Evolutionary conservation across 2,888 invertebrate species (phyloP).

Genomic region (Gonocerus acuteangulatus): DNA sequence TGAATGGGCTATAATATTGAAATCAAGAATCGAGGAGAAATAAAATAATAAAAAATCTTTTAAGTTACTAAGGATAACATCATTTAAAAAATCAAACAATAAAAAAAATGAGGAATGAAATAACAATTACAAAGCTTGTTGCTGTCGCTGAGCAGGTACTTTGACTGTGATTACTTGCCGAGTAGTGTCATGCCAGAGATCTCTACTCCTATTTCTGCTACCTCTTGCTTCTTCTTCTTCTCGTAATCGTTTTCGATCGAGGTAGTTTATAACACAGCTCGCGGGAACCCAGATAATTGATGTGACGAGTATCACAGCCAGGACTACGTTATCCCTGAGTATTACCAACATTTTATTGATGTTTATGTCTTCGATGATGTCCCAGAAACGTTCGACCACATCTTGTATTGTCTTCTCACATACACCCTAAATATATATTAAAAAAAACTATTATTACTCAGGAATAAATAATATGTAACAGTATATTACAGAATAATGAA

Average conservation of each 20-base stretch:
- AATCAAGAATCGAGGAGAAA: no score
- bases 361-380: conserved; percentile 92
- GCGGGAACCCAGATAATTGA: conserved; percentile 93
- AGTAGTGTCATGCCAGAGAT: neutral
- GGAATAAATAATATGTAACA: neutral
- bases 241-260: conserved; percentile 67
- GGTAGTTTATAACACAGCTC: conserved; percentile 69
- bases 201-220: neutral
- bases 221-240: conserved; percentile 27
- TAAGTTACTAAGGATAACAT: no score
- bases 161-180: conserved; percentile 8
- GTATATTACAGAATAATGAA: neutral
- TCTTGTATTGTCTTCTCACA: conserved; percentile 93
- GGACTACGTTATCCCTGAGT: conserved; percentile 86
- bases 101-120: no score
- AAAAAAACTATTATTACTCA: neutral
- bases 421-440: conserved; percentile 57
- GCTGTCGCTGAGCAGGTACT: conserved; percentile 4
- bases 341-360: conserved; percentile 85
- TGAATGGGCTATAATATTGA: no score
- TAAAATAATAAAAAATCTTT: no score
- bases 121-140: conserved; percentile 1
- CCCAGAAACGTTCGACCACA: conserved; percentile 93
- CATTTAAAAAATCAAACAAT: no score
- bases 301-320: conserved; percentile 81